Evolutionary conservation across 2,797 vertebrate genomes (phyloP).

Genomic region (Oceanodroma leucorhoa): DNA sequence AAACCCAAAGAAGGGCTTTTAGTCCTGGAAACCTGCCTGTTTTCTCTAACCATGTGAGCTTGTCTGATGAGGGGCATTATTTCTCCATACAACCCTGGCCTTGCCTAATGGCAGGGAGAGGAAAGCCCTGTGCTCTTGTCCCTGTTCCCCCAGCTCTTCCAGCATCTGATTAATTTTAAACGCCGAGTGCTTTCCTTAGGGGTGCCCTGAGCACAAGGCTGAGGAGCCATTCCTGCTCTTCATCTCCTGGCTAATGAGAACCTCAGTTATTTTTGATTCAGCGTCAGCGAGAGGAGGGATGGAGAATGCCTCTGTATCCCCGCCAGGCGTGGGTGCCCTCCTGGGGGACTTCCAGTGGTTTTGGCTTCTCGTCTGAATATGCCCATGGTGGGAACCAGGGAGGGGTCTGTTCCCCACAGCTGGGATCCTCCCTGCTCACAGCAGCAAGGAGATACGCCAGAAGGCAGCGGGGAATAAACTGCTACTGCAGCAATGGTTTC

Average conservation of each 20-base stretch:
- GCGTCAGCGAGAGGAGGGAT: neutral
- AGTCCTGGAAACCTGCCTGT: neutral
- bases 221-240: neutral
- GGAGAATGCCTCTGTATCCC: neutral
- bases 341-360: neutral
- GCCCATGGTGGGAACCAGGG: neutral
- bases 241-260: neutral
- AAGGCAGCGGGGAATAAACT: neutral
- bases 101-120: neutral
- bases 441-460: neutral
- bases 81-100: neutral
- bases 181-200: neutral
- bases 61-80: neutral
- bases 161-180: neutral
- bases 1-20: neutral
- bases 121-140: neutral
- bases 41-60: neutral
- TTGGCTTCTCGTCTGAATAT: neutral
- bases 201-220: neutral
- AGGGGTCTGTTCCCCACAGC: neutral
- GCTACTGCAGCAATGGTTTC: neutral
- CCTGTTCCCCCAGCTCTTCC: neutral
- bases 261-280: neutral
- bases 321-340: accelerated
- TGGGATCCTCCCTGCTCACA: neutral